Evolutionary conservation across 2,888 invertebrate genomes (phyloP).

Genomic region (Metopia argyrocephala): DNA sequence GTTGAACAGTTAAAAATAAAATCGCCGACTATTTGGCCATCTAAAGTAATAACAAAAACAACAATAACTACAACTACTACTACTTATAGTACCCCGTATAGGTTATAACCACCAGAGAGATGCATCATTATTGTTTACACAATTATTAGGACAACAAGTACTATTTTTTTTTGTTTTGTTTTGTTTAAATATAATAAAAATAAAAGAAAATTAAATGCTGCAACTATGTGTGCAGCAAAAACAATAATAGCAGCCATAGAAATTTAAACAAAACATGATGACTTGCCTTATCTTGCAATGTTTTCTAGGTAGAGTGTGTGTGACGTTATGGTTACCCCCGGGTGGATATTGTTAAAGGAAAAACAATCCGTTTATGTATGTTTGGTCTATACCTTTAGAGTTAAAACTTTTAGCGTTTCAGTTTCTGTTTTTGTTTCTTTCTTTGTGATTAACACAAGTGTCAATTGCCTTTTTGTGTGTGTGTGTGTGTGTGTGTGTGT

Average conservation of each 20-base stretch:
- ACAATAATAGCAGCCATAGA: too few relatives aligned
- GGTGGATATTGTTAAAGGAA: conserved; percentile 43
- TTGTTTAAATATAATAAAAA: too few relatives aligned
- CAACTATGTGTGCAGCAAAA: neutral
- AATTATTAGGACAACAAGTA: conserved; percentile 73
- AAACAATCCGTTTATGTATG: neutral
- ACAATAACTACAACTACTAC: conserved; percentile 35
- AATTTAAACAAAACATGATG: conserved; percentile 54
- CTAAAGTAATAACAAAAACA: neutral
- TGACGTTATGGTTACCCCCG: conserved; percentile 58
- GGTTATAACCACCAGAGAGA: conserved; percentile 58
- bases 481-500: too few relatives aligned
- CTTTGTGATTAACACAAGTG: conserved; percentile 46
- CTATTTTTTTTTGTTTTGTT: too few relatives aligned
- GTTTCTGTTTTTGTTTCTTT: neutral
- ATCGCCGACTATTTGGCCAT: conserved; percentile 71
- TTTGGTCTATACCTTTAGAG: conserved; percentile 30
- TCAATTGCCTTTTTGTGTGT: conserved; percentile 63
- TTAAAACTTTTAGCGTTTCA: conserved; percentile 43
- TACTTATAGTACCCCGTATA: too few relatives aligned
- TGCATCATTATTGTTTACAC: conserved; percentile 77
- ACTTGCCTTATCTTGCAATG: conserved; percentile 48
- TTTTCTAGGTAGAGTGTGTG: neutral
- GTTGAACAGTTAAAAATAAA: conserved; percentile 49
- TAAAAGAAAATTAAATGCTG: conserved; percentile 14